These are phyloP conservation scores for Momotus momota DNA, from an alignment of 2,797 vertebrate species.

Conservation along the genomic window DNA sequence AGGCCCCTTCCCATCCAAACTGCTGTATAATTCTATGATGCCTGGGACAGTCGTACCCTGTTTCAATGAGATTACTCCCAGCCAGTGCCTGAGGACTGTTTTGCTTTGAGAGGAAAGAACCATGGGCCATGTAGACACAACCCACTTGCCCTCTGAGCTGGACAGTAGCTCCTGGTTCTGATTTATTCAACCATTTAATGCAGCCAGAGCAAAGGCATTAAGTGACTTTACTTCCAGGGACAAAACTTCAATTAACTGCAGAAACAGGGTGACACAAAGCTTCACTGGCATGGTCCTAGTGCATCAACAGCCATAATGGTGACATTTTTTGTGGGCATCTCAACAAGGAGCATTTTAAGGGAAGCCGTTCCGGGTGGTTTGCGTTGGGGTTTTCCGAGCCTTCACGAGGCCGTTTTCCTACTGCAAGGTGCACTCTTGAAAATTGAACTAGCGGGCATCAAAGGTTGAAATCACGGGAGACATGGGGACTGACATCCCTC, in stretches of 20 bases:
- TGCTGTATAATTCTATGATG: not conserved
- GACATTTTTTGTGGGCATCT: not conserved
- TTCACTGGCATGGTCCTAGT: not conserved
- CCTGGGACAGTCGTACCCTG: not conserved
- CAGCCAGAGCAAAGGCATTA: not conserved
- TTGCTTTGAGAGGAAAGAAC: not conserved
- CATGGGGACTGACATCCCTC: not conserved
- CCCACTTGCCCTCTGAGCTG: not conserved
- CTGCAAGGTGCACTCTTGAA: not conserved
- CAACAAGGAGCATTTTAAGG: not conserved
- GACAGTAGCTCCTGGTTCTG: not conserved
- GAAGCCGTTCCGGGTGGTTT: not conserved
- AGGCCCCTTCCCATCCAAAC: not conserved
- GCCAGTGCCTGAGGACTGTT: not conserved
- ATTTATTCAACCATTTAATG: not conserved
- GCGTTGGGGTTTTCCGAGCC: not conserved
- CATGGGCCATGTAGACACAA: fast-evolving
- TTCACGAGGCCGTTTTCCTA: not conserved
- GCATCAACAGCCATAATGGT: not conserved
- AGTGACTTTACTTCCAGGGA: not conserved
- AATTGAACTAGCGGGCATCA: not conserved
- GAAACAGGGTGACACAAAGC: not conserved
- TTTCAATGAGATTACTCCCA: not conserved
- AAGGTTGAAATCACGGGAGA: not conserved
- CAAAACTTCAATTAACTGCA: not conserved